Conservation (phyloP, 2,113 vertebrate genomes). For the Paradisaea rubra region DNA sequence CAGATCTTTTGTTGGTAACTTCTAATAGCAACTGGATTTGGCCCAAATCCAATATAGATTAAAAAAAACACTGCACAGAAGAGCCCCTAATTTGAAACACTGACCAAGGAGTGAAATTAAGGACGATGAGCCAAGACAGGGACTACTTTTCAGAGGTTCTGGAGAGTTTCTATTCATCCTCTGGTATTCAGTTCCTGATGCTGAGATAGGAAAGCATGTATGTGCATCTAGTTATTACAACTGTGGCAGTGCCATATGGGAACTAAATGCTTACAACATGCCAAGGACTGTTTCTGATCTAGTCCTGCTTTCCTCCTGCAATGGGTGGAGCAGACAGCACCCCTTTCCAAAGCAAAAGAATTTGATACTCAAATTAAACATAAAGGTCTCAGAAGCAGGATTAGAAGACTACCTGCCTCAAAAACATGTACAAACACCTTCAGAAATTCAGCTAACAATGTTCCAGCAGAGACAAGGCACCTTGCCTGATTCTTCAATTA, state of each 20-base stretch:
- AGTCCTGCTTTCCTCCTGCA: not conserved
- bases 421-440: not conserved
- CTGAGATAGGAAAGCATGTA: not conserved
- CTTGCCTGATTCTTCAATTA: conserved; percentile 42
- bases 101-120: not conserved
- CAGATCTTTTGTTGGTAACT: not conserved
- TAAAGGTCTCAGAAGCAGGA: not conserved
- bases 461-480: conserved; percentile 2
- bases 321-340: not conserved
- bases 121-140: not conserved
- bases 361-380: not conserved
- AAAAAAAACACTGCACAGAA: not conserved
- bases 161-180: not conserved
- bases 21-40: not conserved
- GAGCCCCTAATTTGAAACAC: not conserved
- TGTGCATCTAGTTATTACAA: not conserved
- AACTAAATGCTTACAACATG: not conserved
- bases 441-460: not conserved
- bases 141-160: not conserved
- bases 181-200: not conserved
- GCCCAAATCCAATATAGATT: not conserved
- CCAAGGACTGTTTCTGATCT: not conserved
- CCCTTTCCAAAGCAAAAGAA: not conserved
- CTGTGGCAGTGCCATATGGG: not conserved
- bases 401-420: not conserved